Base-by-base conservation (phyloP, 2,113 vertebrate genomes). In the Rissa tridactyla region DNA sequence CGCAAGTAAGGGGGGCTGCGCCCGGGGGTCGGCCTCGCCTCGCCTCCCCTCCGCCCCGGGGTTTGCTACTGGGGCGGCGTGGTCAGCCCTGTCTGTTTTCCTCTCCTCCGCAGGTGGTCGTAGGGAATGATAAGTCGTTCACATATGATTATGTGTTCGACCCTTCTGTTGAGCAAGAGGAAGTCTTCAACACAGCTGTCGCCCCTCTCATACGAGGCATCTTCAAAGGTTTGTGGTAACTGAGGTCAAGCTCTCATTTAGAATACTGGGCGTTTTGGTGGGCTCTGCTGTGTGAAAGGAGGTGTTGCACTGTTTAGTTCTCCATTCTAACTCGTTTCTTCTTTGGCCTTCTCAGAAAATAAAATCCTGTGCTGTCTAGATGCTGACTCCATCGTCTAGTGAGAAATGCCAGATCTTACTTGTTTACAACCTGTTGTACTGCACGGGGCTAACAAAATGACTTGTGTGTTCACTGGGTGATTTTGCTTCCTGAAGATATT, bases 131-230 rank as follows among this genome's bases (percentile, higher is more conserved):
- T 44, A 99, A 99, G 69, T 97, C 98, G 0, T 99, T 99, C 97
- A 99, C 99, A 0, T 99, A 99, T 7, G 99, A 99, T 87, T 99
- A 98, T 79, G 99, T 99, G 18, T 99, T 99, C 89, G 99, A 99
- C 91, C 99, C 99, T 0, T 98, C 98, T 21, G 96, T 98, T 4
- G 99, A 99, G 90, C 99, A 99, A 96, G 99, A 99, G 70, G 99
- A 99, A 84, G 99, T 99, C 19, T 99, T 99, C 96, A 98, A 64
- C 82, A 97, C 98, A 0, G 98, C 99, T 3, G 98, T 99, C 10
- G 98, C 98, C 5, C 98, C 99, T 2, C 98, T 99, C 70, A 87
- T 99, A 71, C 90, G 90, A 36, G 99, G 99, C 52, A 97, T 99
- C 92, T 99, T 99, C 96, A 99, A 99, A 99, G 99, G 99, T 94